Percentiles rank a stretch among this genome's conserved stretches.
phyloP scores from a whole-genome alignment of 1,140 invertebrate species.

The Drosophila punjabiensis region DNA sequence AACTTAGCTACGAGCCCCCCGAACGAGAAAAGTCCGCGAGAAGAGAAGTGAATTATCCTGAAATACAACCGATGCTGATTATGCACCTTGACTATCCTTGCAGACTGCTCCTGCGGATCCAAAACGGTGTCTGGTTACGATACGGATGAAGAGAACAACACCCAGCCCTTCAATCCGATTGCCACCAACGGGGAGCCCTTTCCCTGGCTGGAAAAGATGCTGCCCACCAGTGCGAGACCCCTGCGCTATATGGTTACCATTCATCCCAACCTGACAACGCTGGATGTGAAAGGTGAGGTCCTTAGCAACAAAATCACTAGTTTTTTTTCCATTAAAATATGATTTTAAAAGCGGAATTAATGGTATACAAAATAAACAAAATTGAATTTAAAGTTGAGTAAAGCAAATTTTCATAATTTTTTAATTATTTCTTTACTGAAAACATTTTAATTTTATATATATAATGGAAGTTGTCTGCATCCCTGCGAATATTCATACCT shows the following conservation, averaged over 20 bases:
- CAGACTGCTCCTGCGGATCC: slow-evolving; percentile 91
- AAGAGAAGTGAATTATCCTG: slow-evolving; percentile 18
- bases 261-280: slow-evolving; percentile 96
- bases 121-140: slow-evolving; percentile 88
- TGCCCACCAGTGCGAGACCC: slow-evolving; percentile 93
- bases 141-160: slow-evolving; percentile 88
- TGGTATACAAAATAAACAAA: background rate
- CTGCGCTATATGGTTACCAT: slow-evolving; percentile 95
- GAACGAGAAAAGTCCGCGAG: slow-evolving; percentile 31
- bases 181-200: slow-evolving; percentile 93
- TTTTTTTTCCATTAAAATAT: background rate
- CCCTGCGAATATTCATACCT: background rate
- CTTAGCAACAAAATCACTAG: background rate
- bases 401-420: background rate
- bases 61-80: slow-evolving; percentile 25
- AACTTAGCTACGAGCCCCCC: slow-evolving; percentile 65
- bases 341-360: background rate
- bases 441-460: background rate
- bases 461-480: background rate
- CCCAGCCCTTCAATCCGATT: slow-evolving; percentile 88
- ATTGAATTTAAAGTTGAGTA: background rate
- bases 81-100: slow-evolving; percentile 56
- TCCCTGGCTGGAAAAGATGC: slow-evolving; percentile 94
- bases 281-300: slow-evolving; percentile 92
- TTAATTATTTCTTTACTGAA: background rate